These are phyloP conservation scores for Drosophila maculinotata DNA, from an alignment of 2,888 invertebrate species.

Conservation along the genomic window DNA sequence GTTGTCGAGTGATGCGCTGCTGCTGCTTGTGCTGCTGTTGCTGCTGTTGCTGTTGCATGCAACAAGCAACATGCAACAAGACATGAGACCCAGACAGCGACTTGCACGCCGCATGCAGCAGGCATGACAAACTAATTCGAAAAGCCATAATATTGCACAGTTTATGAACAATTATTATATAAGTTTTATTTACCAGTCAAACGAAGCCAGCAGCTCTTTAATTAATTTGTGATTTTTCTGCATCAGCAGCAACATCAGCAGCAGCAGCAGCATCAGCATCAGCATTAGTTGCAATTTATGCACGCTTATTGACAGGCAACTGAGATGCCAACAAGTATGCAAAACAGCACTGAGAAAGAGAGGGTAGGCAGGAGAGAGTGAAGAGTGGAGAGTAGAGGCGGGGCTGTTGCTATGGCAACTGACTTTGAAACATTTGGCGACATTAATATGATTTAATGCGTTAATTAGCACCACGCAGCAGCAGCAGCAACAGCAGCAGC, in stretches of 20 bases:
- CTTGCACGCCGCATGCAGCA: constrained; percentile 17
- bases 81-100: constrained; percentile 37
- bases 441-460: constrained; percentile 84
- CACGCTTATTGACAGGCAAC: constrained; percentile 69
- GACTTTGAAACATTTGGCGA: constrained; percentile 82
- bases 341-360: constrained; percentile 48
- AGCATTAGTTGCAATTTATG: constrained; percentile 75
- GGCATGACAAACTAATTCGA: constrained; percentile 80
- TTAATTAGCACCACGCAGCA: constrained; percentile 80
- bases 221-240: constrained; percentile 82
- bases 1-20: constrained; percentile 48
- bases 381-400: not conserved
- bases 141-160: constrained; percentile 83
- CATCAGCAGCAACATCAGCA: constrained; percentile 40
- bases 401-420: constrained; percentile 30
- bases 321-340: constrained; percentile 60
- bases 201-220: constrained; percentile 62
- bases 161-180: constrained; percentile 84
- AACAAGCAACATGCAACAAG: constrained; percentile 56
- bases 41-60: constrained; percentile 54
- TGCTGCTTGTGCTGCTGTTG: constrained; percentile 27
- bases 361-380: not conserved
- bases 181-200: constrained; percentile 82
- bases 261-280: constrained; percentile 28
- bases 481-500: constrained; percentile 47